phyloP scores from a whole-genome alignment of 2,113 vertebrate species.

The Pterophyllum scalare region DNA sequence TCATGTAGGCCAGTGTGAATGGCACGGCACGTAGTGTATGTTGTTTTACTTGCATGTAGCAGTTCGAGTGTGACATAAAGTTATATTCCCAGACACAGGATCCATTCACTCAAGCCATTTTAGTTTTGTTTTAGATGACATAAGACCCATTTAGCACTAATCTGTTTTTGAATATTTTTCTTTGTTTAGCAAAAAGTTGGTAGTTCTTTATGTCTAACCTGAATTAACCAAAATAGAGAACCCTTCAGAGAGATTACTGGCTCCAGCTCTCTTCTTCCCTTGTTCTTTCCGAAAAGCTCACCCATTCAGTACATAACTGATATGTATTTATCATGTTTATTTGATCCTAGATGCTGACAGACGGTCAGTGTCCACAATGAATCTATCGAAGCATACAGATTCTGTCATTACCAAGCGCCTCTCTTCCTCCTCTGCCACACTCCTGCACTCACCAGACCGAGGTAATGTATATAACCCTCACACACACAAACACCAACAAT shows the following conservation, averaged over 20 bases:
- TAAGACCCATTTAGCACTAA: constrained; percentile 48
- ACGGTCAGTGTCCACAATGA: constrained; percentile 96
- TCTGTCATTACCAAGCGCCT: constrained; percentile 98
- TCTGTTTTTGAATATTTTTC: constrained; percentile 18
- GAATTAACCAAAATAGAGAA: constrained; percentile 39
- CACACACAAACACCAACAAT: not conserved
- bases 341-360: constrained; percentile 90
- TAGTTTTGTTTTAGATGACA: constrained; percentile 28
- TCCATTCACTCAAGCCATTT: constrained; percentile 20
- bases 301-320: constrained; percentile 70
- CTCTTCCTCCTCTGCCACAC: constrained; percentile 95
- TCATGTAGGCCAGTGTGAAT: constrained; percentile 46
- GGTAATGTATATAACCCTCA: constrained; percentile 78
- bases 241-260: constrained; percentile 18
- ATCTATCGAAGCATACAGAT: constrained; percentile 97
- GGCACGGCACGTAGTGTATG: constrained; percentile 36
- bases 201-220: constrained; percentile 46
- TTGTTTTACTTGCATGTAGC: constrained; percentile 43
- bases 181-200: constrained; percentile 23
- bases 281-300: not conserved
- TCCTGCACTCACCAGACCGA: constrained; percentile 97
- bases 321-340: constrained; percentile 79
- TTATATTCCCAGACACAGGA: not conserved
- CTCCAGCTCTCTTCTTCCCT: constrained; percentile 12
- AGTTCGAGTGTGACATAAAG: not conserved